Base-by-base conservation (phyloP, 2,888 invertebrate species). In the Hybos culiciformis region DNA sequence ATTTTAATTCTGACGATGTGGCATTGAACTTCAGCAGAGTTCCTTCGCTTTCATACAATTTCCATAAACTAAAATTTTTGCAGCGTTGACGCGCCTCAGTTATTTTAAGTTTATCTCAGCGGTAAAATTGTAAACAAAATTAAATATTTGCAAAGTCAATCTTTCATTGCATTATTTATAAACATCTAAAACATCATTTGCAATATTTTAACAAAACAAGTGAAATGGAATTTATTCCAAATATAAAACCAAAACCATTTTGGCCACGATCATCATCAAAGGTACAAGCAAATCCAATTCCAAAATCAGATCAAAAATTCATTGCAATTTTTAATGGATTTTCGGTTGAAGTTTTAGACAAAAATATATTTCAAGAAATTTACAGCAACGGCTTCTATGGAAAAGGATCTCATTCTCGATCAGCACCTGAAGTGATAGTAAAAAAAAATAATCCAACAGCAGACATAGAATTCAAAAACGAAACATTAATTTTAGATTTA, bases 321-420 rank as follows among this genome's bases (percentile, higher is more conserved):
- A 71, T 70, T 47, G 83, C 80, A 1, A 63, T 71, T 51, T 81
- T 76, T 52, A 80, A 79, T 57, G 81, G 82, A 1, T 71, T 75
- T 47, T 74, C 75, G 50, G 77, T 84, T 2, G 75, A 77, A 53
- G 67, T 86, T 23, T 66, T 61, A 34, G 70, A 78, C 48, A 56
- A 63, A 1, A 69, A 73, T 37, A 75, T 78, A 53, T 78, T 80
- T 58, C 66, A 68, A 48, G 63, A 70, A 5, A 55, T 86, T 12
- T 72, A 80, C 56, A 74, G 76, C 19, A 79, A 76, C 72, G 86
- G 86, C 1, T 80, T 72, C 58, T 86, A 80, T 64, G 86, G 86
- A 1, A 84, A 83, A 67, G 81, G 80, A 2, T 75, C 76, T 7
- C 58, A 71, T 32, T 80, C 81, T 0, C 70, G 76, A 70, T 45